phyloP scores from a whole-genome alignment of 2,113 vertebrate genomes.

The Narcine bancroftii region DNA sequence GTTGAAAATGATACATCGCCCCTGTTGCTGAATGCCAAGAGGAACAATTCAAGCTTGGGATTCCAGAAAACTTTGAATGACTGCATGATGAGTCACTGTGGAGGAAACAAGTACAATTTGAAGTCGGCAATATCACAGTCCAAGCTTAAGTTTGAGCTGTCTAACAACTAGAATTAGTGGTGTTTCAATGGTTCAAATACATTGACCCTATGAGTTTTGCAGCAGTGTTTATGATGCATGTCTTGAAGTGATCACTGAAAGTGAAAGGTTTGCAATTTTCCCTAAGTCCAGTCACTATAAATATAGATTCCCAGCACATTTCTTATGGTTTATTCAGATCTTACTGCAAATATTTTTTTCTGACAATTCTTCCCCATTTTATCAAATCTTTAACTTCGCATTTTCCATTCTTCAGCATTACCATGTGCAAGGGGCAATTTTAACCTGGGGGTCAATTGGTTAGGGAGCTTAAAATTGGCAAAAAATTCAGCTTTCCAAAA shows the following conservation, averaged over 20 bases:
- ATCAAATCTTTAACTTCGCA: not conserved
- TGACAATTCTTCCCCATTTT: not conserved
- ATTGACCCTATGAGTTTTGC: not conserved
- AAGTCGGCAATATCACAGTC: not conserved
- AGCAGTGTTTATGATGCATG: not conserved
- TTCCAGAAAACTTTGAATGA: constrained; percentile 5
- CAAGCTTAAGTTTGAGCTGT: not conserved
- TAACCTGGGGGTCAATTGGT: not conserved
- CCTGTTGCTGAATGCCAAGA: not conserved
- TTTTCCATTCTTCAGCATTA: not conserved
- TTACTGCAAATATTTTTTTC: not conserved
- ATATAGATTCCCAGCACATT: not conserved
- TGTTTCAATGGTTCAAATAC: not conserved
- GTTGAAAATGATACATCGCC: not conserved
- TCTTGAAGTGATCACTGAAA: no score
- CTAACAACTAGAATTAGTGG: not conserved
- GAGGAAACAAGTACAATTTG: not conserved
- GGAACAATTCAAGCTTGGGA: not conserved
- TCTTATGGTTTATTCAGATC: not conserved
- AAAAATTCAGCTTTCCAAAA: no score
- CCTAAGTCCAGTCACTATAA: not conserved
- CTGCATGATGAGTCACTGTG: not conserved
- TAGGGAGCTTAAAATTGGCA: no score
- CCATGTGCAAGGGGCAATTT: not conserved
- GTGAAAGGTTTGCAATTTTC: not conserved